A percentile compares a stretch with the other conserved stretches of the same genome.
These are phyloP conservation scores for Muscicapa striata DNA, from an alignment of 2,797 vertebrate genomes.

Conservation along the genomic window DNA sequence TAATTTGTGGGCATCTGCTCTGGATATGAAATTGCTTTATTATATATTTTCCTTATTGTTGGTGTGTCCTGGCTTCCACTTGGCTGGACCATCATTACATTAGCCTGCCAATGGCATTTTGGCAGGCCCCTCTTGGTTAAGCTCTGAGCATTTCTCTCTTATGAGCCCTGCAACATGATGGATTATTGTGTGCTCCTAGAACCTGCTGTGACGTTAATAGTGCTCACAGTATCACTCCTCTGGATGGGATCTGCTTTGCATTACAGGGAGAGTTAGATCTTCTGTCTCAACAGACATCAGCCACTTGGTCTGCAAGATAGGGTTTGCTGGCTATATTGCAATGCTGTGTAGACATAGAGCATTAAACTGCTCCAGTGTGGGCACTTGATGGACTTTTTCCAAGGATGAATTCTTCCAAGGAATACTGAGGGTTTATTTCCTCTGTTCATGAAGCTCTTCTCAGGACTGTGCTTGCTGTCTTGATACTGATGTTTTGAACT, in stretches of 20 bases:
- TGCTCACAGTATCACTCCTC: background rate
- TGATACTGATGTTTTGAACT: background rate
- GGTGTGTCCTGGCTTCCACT: background rate
- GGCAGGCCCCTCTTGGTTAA: background rate
- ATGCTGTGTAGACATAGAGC: background rate
- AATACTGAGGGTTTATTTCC: background rate
- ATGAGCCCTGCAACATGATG: background rate
- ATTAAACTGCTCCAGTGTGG: background rate
- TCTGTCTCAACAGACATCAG: background rate
- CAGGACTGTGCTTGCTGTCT: background rate
- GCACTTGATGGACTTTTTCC: background rate
- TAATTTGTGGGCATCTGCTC: background rate
- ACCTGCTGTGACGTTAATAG: background rate
- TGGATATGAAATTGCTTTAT: background rate
- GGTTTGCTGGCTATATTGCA: background rate
- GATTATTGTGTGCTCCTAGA: background rate
- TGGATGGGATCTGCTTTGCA: background rate
- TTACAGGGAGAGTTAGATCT: background rate
- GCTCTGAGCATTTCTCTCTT: background rate
- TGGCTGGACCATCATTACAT: background rate
- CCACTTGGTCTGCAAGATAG: background rate
- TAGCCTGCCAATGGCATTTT: background rate
- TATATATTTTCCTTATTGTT: background rate
- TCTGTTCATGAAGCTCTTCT: background rate
- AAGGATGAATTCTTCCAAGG: background rate